phyloP scores from a whole-genome alignment of 2,113 vertebrate genomes.

The Thoracochromis brauschi region DNA sequence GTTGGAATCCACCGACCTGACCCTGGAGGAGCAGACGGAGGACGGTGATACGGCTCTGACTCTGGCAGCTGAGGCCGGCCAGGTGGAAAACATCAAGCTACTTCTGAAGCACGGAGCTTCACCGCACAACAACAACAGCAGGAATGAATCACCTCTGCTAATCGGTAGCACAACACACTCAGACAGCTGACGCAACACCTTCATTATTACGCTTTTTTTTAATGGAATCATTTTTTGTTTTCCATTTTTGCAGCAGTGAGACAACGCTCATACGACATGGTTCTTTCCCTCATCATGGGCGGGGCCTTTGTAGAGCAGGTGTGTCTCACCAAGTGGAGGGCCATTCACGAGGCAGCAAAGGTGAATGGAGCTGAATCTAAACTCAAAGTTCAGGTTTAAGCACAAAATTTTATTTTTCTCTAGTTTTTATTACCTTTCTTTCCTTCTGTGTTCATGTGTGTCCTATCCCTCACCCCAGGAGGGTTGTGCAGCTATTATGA shows the following conservation, averaged over 20 bases:
- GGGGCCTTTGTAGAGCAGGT: conserved; percentile 77
- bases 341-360: conserved; percentile 82
- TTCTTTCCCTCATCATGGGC: conserved; percentile 71
- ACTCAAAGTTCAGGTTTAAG: neutral
- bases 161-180: conserved; percentile 65
- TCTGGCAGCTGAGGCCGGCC: conserved; percentile 72
- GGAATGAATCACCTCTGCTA: conserved; percentile 79
- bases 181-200: neutral
- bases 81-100: conserved; percentile 66
- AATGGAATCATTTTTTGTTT: neutral
- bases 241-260: conserved; percentile 69
- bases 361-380: conserved; percentile 1
- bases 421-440: neutral
- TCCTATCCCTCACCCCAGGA: conserved; percentile 11
- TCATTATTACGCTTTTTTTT: neutral
- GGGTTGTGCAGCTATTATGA: conserved; percentile 71
- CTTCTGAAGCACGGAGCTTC: conserved; percentile 77
- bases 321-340: conserved; percentile 76
- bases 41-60: conserved; percentile 80
- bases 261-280: conserved; percentile 74
- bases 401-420: neutral
- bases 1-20: conserved; percentile 57
- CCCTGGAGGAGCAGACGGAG: conserved; percentile 77
- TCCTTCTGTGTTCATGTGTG: neutral
- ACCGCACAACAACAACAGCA: conserved; percentile 77